A percentile compares a stretch with the other conserved stretches of the same genome.
phyloP scores from a whole-genome alignment of 1,140 invertebrate genomes.

The Schlechtendalia chinensis region DNA sequence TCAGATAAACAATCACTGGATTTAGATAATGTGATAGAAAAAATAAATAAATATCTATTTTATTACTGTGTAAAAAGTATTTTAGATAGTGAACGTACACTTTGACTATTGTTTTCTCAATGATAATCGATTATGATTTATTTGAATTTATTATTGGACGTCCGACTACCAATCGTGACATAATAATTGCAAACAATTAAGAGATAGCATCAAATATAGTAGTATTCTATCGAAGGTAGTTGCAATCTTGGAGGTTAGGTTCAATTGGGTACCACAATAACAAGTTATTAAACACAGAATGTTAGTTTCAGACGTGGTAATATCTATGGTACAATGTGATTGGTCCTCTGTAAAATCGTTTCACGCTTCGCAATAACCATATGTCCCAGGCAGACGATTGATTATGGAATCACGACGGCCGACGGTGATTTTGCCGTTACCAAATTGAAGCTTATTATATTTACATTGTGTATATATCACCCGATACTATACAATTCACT shows the following conservation, averaged over 20 bases:
- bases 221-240: background rate
- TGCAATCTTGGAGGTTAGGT: background rate
- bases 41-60: background rate
- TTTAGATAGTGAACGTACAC: background rate
- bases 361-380: background rate
- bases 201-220: background rate
- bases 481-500: background rate
- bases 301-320: too few species aligned
- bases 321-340: too few species aligned
- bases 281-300: too few species aligned
- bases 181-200: conserved; percentile 5
- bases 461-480: background rate
- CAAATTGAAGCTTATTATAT: background rate
- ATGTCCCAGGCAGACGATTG: background rate
- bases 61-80: background rate
- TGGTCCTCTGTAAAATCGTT: background rate
- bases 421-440: background rate
- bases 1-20: background rate
- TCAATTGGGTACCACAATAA: background rate
- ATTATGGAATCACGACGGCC: background rate
- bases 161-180: background rate
- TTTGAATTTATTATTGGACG: background rate
- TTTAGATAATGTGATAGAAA: background rate
- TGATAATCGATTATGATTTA: conserved; percentile 19
- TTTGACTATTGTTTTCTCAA: conserved; percentile 7